Evolutionary conservation across 2,797 vertebrate genomes (phyloP).

Genomic region (Macropodus opercularis): DNA sequence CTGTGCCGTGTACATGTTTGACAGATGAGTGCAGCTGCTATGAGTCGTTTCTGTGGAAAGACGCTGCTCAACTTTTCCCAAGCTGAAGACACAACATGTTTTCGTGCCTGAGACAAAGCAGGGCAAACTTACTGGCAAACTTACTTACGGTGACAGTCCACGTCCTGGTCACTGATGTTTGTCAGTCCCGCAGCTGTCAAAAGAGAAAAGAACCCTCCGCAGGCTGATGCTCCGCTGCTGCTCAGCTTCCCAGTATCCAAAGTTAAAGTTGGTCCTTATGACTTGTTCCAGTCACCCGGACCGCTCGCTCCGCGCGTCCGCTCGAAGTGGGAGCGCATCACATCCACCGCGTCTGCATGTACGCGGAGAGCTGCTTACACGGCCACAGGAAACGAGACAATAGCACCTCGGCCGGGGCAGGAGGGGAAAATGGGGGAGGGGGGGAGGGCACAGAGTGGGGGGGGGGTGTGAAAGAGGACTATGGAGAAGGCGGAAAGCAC

Average conservation of each 20-base stretch:
- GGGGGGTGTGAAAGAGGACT: slow-evolving; percentile 23
- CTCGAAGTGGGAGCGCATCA: too few species aligned
- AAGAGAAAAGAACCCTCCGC: too few species aligned
- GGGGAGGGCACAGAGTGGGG: slow-evolving; percentile 16
- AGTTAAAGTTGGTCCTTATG: too few species aligned
- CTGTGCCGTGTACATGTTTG: too few species aligned
- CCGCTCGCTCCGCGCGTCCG: slow-evolving; percentile 14
- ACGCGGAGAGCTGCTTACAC: slow-evolving; percentile 24
- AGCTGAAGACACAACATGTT: not conserved
- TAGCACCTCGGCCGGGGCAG: slow-evolving; percentile 66
- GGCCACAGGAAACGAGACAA: slow-evolving; percentile 78
- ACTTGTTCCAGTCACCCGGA: slow-evolving; percentile 10
- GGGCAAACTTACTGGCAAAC: slow-evolving; percentile 47
- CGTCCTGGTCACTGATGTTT: slow-evolving; percentile 51
- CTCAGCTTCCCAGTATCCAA: not conserved
- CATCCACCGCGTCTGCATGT: too few species aligned
- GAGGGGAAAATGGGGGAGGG: too few species aligned
- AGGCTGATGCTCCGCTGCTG: not conserved
- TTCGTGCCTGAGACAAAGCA: slow-evolving; percentile 8
- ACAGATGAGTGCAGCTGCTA: not conserved
- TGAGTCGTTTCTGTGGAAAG: not conserved
- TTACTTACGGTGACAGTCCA: slow-evolving; percentile 66
- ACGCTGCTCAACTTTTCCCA: slow-evolving; percentile 1
- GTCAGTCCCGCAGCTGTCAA: slow-evolving; percentile 64
- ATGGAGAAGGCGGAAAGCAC: slow-evolving; percentile 27